These are phyloP conservation scores for Lepidocyrtinus sp. DNA, from an alignment of 2,888 invertebrate species.

Conservation along the genomic window DNA sequence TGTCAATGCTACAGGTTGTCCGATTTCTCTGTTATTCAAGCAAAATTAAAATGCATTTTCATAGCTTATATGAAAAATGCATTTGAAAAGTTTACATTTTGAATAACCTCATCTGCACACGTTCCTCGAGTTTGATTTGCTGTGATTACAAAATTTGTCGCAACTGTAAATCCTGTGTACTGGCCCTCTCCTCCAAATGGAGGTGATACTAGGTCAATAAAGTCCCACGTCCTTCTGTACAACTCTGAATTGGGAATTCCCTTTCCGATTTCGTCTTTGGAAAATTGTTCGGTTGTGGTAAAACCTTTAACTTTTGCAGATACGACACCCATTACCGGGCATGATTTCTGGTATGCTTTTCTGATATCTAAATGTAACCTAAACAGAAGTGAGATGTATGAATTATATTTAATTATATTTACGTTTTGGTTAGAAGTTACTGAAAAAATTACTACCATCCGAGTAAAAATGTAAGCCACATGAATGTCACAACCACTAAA, in stretches of 20 bases:
- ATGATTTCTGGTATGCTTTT: slow-evolving; percentile 59
- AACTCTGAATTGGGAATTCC: slow-evolving; percentile 49
- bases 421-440: not conserved
- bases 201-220: slow-evolving; percentile 74
- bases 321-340: slow-evolving; percentile 69
- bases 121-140: slow-evolving; percentile 72
- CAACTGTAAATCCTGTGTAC: slow-evolving; percentile 73
- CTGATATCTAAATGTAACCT: slow-evolving; percentile 59
- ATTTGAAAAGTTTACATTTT: not conserved
- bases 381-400: not conserved
- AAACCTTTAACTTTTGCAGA: slow-evolving; percentile 75
- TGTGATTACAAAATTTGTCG: slow-evolving; percentile 74
- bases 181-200: slow-evolving; percentile 73
- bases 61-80: not conserved
- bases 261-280: slow-evolving; percentile 56
- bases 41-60: not conserved
- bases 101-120: slow-evolving; percentile 71
- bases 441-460: slow-evolving; percentile 50
- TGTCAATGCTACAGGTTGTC: slow-evolving; percentile 24
- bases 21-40: not conserved
- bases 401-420: not conserved
- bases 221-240: slow-evolving; percentile 73
- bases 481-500: slow-evolving; percentile 54
- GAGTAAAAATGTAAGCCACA: slow-evolving; percentile 60
- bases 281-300: slow-evolving; percentile 71